A percentile compares a stretch with the other conserved stretches of the same genome.
Evolutionary conservation across 2,797 vertebrate species (phyloP).

Genomic region (Helicolenus hilgendorfi): DNA sequence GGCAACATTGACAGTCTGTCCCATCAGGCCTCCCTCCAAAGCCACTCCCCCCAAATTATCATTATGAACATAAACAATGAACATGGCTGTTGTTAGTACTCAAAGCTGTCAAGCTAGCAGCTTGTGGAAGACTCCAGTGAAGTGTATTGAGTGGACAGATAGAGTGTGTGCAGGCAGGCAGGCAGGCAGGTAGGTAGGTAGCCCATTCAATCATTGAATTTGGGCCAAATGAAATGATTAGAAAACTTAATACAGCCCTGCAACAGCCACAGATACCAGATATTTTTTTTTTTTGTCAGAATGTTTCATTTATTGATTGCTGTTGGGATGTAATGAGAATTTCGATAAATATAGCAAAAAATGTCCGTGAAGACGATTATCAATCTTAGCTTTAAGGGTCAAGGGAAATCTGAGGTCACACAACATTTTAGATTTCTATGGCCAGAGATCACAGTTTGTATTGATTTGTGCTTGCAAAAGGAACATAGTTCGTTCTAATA

Average conservation of each 20-base stretch:
- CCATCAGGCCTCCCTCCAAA: too few species aligned
- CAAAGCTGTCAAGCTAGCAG: too few species aligned
- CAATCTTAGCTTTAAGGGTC: not conserved
- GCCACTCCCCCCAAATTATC: too few species aligned
- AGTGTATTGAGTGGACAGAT: not conserved
- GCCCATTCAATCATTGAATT: too few species aligned
- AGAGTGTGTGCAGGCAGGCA: not conserved
- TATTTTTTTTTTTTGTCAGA: not conserved
- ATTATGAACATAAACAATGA: too few species aligned
- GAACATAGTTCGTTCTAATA: not conserved
- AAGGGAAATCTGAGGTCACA: not conserved
- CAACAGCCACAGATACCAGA: not conserved
- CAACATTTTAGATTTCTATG: not conserved
- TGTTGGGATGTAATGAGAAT: not conserved
- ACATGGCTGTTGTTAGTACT: too few species aligned
- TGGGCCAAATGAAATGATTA: too few species aligned
- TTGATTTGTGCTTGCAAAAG: not conserved
- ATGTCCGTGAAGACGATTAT: not conserved
- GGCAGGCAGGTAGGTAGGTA: too few species aligned
- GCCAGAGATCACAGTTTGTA: conserved; percentile 9
- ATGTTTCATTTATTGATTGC: not conserved
- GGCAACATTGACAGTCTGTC: too few species aligned
- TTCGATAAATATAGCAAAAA: not conserved
- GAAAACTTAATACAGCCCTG: not conserved
- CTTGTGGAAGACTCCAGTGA: too few species aligned